These are phyloP conservation scores for Daubentonia madagascariensis DNA, from an alignment of 2,113 vertebrate genomes.

Conservation along the genomic window DNA sequence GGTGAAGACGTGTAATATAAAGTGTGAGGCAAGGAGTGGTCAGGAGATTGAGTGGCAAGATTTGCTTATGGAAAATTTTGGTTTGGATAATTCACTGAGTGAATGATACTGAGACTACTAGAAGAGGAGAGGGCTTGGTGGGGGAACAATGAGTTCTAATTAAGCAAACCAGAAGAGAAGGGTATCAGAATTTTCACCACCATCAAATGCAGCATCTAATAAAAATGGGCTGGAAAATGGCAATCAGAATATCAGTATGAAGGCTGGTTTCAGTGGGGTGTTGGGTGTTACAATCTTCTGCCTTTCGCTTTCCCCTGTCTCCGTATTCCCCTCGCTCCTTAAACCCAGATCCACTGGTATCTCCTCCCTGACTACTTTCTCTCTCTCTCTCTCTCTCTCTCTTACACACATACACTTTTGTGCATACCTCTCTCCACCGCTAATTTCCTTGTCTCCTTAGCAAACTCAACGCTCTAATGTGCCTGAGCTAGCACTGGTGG, in stretches of 20 bases:
- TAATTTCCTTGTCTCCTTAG: not conserved
- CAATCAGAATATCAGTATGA: not conserved
- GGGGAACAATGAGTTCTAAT: not conserved
- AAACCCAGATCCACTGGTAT: no score
- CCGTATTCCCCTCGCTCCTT: not conserved
- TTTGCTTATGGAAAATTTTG: not conserved
- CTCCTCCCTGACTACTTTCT: not conserved
- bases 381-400: accelerated
- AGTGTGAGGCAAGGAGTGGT: not conserved
- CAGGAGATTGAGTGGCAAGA: not conserved
- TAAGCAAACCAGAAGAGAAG: not conserved
- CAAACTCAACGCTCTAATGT: no score
- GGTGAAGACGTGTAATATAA: not conserved
- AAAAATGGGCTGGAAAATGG: not conserved
- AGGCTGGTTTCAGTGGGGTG: not conserved
- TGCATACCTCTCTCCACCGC: not conserved
- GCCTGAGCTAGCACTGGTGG: no score
- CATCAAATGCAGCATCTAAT: not conserved
- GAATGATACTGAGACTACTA: not conserved
- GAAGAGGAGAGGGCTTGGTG: not conserved
- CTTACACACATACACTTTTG: accelerated
- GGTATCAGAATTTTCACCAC: not conserved
- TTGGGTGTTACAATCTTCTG: no score
- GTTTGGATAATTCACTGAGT: not conserved
- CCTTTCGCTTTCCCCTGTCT: not conserved